These are phyloP conservation scores for Matsumyia berberina DNA, from an alignment of 2,888 invertebrate genomes.

Conservation along the genomic window DNA sequence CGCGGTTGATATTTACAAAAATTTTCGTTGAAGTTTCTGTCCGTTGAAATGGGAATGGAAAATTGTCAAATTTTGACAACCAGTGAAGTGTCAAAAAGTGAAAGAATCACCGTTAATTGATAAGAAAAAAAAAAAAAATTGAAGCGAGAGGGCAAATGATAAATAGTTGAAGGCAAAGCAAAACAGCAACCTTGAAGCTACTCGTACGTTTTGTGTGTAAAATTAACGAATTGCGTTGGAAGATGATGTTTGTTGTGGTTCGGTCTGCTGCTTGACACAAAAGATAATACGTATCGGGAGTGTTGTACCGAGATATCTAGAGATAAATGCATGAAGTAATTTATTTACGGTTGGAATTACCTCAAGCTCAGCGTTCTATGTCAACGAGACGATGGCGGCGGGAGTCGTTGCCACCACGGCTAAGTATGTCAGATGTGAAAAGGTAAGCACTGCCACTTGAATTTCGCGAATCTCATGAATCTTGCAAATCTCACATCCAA, in stretches of 20 bases:
- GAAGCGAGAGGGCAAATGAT: background rate
- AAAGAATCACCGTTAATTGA: slow-evolving; percentile 19
- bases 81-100: slow-evolving; percentile 14
- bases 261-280: slow-evolving; percentile 8
- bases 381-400: slow-evolving; percentile 50
- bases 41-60: slow-evolving; percentile 36
- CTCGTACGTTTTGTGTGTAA: background rate
- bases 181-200: too few species aligned
- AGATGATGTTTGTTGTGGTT: slow-evolving; percentile 23
- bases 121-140: slow-evolving; percentile 7
- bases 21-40: too few species aligned
- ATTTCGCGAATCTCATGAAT: too few species aligned
- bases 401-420: slow-evolving; percentile 45
- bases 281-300: slow-evolving; percentile 3
- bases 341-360: slow-evolving; percentile 41
- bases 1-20: slow-evolving; percentile 3
- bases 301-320: slow-evolving; percentile 17
- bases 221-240: slow-evolving; percentile 18
- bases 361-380: slow-evolving; percentile 29
- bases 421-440: slow-evolving; percentile 73
- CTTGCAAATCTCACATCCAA: too few species aligned
- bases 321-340: slow-evolving; percentile 53
- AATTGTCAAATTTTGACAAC: background rate
- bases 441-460: slow-evolving; percentile 43
- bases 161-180: background rate